These are phyloP conservation scores for Adoxophyes honmai DNA, from an alignment of 1,140 invertebrate species.

Conservation along the genomic window DNA sequence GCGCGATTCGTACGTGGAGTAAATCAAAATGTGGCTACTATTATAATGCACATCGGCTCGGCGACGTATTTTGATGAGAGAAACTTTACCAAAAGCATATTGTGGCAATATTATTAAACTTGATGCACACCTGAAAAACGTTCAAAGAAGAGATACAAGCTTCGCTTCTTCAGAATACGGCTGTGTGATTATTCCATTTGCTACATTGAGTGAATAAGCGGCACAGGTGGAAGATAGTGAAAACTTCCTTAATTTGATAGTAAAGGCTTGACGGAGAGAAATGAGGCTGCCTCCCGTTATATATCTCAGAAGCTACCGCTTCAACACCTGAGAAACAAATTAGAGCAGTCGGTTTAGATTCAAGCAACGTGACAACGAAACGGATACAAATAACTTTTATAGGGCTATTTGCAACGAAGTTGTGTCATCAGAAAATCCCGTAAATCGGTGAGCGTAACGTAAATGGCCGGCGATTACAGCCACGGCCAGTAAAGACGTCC, in stretches of 20 bases:
- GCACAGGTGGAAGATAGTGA: neutral
- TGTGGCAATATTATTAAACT: too few relatives aligned
- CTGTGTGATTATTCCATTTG: neutral
- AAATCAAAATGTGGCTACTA: neutral
- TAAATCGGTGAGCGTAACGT: constrained; percentile 52
- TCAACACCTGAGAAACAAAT: constrained; percentile 2
- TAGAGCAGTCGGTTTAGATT: constrained; percentile 12
- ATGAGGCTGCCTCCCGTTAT: neutral
- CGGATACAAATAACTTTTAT: constrained; percentile 64
- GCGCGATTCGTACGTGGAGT: neutral
- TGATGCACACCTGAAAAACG: too few relatives aligned
- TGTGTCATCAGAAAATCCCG: constrained; percentile 56
- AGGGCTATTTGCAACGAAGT: constrained; percentile 54
- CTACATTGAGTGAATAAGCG: neutral
- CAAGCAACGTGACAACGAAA: constrained; percentile 26
- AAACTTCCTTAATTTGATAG: constrained; percentile 9
- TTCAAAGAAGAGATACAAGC: too few relatives aligned
- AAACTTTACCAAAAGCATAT: too few relatives aligned
- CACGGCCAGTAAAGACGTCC: constrained; percentile 24
- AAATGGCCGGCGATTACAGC: constrained; percentile 44
- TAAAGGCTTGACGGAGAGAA: constrained; percentile 4
- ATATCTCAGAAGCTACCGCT: neutral
- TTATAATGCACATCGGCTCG: too few relatives aligned
- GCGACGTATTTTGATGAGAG: too few relatives aligned
- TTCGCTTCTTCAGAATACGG: too few relatives aligned